Percentiles rank a stretch among this genome's conserved stretches.
Conservation (phyloP, 2,797 vertebrate genomes). For the Bucorvus abyssinicus region DNA sequence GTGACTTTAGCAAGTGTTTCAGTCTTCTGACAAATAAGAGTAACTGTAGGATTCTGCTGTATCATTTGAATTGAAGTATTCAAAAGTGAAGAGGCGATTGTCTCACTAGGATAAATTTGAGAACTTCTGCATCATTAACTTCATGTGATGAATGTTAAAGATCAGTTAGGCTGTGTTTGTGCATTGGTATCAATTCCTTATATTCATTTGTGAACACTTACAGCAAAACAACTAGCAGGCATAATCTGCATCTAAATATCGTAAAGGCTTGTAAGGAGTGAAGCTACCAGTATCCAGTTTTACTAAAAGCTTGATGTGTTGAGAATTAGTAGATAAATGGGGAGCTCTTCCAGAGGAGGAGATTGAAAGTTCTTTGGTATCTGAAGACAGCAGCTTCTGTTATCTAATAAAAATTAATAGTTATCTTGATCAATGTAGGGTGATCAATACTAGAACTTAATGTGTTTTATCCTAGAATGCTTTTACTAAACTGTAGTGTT, state of each 20-base stretch:
- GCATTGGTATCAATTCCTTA: not conserved
- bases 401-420: not conserved
- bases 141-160: not conserved
- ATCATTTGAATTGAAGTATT: not conserved
- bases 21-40: not conserved
- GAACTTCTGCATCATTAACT: not conserved
- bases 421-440: not conserved
- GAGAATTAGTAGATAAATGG: not conserved
- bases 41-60: not conserved
- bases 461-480: not conserved
- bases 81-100: not conserved
- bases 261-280: not conserved
- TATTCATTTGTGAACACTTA: not conserved
- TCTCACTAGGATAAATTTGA: not conserved
- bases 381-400: not conserved
- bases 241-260: not conserved
- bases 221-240: not conserved
- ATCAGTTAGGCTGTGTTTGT: not conserved
- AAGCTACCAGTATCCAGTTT: not conserved
- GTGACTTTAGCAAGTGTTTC: not conserved
- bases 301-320: not conserved
- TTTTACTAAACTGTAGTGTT: not conserved
- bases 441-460: not conserved
- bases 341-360: not conserved
- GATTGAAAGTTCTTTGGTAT: not conserved